phyloP scores from a whole-genome alignment of 1,140 invertebrate species.

The Battus philenor region DNA sequence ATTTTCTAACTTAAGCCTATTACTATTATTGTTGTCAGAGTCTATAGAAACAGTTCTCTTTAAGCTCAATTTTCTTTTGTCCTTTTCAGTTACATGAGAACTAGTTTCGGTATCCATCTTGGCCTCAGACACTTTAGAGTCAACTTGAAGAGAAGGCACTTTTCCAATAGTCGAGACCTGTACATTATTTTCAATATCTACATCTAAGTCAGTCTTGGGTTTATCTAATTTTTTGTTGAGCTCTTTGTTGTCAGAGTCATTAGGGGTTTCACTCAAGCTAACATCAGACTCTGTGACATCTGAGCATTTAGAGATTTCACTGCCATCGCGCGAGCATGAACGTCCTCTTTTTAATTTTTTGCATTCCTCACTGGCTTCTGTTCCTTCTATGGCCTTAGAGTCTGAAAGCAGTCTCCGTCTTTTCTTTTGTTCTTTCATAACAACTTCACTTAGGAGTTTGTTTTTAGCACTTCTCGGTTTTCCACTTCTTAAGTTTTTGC shows the following conservation, averaged over 20 bases:
- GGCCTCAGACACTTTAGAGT: conserved; percentile 57
- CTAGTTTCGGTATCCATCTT: conserved; percentile 56
- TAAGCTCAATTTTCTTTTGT: conserved; percentile 68
- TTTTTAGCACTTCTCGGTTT: conserved; percentile 78
- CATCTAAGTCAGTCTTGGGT: conserved; percentile 70
- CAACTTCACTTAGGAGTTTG: conserved; percentile 72
- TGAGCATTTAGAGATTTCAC: conserved; percentile 76
- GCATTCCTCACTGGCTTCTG: conserved; percentile 61
- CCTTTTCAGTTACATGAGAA: conserved; percentile 50
- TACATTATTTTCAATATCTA: conserved; percentile 72
- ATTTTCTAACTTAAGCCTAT: conserved; percentile 68
- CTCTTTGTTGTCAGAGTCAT: conserved; percentile 66
- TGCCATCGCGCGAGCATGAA: conserved; percentile 76
- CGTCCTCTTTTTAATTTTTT: conserved; percentile 76
- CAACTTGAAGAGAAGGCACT: conserved; percentile 70
- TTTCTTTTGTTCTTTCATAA: conserved; percentile 71
- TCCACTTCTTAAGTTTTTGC: conserved; percentile 79
- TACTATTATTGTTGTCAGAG: conserved; percentile 74
- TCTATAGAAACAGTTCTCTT: conserved; percentile 72
- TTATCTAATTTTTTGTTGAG: conserved; percentile 73
- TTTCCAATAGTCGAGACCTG: conserved; percentile 71
- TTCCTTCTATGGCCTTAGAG: conserved; percentile 44
- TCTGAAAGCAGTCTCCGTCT: conserved; percentile 66
- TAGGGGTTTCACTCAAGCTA: conserved; percentile 77
- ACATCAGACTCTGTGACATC: conserved; percentile 79